Base-by-base conservation (phyloP, 2,888 invertebrate genomes). In the Cephus spinipes region DNA sequence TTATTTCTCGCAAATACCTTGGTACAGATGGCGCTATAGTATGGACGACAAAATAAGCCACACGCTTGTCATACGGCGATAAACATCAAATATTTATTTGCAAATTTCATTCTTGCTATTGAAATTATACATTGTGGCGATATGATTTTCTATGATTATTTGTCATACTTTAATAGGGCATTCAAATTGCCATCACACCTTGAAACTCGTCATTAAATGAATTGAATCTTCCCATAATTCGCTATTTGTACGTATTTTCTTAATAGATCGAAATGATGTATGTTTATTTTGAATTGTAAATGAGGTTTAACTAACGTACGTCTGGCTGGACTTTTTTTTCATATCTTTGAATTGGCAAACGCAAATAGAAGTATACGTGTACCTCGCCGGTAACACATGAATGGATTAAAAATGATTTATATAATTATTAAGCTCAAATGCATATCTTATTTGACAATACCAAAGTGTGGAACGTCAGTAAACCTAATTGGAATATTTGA, bases 381-480 rank as follows among this genome's bases (percentile, higher is more conserved):
- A 31, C 68, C 73, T 73, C 36, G 12, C 12, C 36, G 68, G 75
- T 11, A 55, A 73, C 71, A 71, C 73, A 33, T 11, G 74, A 68
- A 76, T 69, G 55, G 68, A 68, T 4, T 30, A 40, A 69, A 68
- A 74, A 33, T 34, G 30, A 73, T 74, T 74, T 69, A 55, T 33
- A 68, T 73, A 77, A 77, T 74, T 77, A 69, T 35, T 74, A 31
- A 36, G 71, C 36, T 68, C 55, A 73, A 69, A 77, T 69, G 74
- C 40, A 40, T 74, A 34, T 77, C 75, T 55, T 73, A 76, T 78
- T 78, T 69, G 71, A 73, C 76, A 77, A 74, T 15, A 40, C 15
- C 40, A 40, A 40, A 15, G 15, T 15, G 12, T 40, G 6, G 6
- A 40, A 15, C 15, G 40, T 15, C 15, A 15, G 40, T 55, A 55